Conservation (phyloP, 2,797 vertebrate genomes). For the Cyprinodon diabolis region DNA sequence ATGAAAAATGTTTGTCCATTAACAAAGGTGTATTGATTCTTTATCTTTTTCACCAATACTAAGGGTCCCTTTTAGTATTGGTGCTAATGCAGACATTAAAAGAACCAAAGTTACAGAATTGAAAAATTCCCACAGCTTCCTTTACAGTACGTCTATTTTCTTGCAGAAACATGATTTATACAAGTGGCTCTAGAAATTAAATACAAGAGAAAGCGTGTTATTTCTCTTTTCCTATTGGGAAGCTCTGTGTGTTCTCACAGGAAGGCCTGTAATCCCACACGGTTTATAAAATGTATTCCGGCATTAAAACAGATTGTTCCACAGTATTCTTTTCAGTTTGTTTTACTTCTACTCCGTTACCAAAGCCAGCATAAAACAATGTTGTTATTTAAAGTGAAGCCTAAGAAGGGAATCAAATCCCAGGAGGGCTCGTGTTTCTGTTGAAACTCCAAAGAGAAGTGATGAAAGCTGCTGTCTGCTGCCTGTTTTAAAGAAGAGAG, state of each 20-base stretch:
- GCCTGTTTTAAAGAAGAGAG: slow-evolving; percentile 13
- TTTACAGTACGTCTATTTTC: background rate
- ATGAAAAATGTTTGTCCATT: background rate
- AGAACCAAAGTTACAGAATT: background rate
- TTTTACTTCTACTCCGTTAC: slow-evolving; percentile 25
- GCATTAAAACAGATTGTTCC: slow-evolving; percentile 39
- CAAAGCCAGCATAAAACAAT: slow-evolving; percentile 24
- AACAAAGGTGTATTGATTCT: background rate
- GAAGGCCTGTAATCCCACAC: slow-evolving; percentile 32
- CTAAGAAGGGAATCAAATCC: slow-evolving; percentile 28
- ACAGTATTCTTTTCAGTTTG: slow-evolving; percentile 27
- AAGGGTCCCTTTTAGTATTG: too few relatives aligned
- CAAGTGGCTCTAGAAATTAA: background rate
- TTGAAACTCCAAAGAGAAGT: slow-evolving; percentile 38
- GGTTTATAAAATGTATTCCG: slow-evolving; percentile 38
- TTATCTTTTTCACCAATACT: background rate
- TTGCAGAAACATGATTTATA: slow-evolving; percentile 2
- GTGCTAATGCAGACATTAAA: background rate
- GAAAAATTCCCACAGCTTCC: background rate
- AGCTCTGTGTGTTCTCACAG: slow-evolving; percentile 20
- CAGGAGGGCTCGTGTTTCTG: slow-evolving; percentile 32
- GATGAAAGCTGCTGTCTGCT: slow-evolving; percentile 47
- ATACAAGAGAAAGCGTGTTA: slow-evolving; percentile 2
- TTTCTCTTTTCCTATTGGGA: slow-evolving; percentile 12
- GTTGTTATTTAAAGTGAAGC: slow-evolving; percentile 33